phyloP scores from a whole-genome alignment of 1,140 invertebrate genomes.

The Lerema accius region DNA sequence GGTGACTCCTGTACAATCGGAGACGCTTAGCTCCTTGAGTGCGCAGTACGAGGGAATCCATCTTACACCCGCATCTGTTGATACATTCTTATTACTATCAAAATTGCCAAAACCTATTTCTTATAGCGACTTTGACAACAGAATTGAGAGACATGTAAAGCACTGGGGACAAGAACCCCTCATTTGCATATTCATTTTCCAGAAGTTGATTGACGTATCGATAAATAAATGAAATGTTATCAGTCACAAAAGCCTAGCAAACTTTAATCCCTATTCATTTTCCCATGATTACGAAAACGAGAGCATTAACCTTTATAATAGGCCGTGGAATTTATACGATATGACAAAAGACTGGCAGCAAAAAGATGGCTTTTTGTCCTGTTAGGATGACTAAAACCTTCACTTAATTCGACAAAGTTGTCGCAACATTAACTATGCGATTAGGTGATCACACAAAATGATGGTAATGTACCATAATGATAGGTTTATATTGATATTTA shows the following conservation, averaged over 20 bases:
- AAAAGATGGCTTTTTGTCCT: constrained; percentile 4
- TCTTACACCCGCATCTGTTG: constrained; percentile 69
- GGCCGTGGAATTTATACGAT: constrained; percentile 1
- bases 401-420: constrained; percentile 35
- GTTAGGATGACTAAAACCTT: constrained; percentile 6
- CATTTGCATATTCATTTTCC: too few relatives aligned
- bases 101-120: too few relatives aligned
- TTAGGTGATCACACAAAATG: constrained; percentile 32
- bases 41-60: constrained; percentile 93
- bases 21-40: constrained; percentile 93
- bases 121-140: too few relatives aligned
- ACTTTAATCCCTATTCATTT: neutral
- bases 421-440: constrained; percentile 33
- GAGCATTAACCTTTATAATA: neutral
- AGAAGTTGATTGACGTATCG: too few relatives aligned
- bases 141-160: too few relatives aligned
- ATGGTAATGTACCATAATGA: constrained; percentile 37
- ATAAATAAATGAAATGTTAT: too few relatives aligned
- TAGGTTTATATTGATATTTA: constrained; percentile 45
- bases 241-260: neutral
- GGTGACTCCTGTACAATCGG: constrained; percentile 94
- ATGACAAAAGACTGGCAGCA: constrained; percentile 3
- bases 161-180: too few relatives aligned
- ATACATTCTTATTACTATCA: too few relatives aligned
- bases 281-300: constrained; percentile 1